Evolutionary conservation across 2,888 invertebrate genomes (phyloP), one percentile per base, ranked within the genome.

Genomic region (Drosophila melanosoma): DNA sequence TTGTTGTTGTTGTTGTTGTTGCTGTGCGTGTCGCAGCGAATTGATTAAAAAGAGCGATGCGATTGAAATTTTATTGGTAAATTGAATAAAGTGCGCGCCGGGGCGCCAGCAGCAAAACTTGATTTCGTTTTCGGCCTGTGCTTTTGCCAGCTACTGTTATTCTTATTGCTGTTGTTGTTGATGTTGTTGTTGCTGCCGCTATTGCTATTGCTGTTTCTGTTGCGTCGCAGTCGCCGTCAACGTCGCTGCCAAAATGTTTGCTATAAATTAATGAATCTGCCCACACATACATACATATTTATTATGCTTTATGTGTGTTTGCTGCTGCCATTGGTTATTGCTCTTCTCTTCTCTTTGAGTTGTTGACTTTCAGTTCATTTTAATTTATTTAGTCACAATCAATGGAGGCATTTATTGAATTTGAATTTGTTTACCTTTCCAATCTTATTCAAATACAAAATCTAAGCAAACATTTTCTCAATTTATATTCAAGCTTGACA

Each of bases 41-140:
- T 91, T 92, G 91, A 92, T 91, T 92, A 92, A 91, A 92, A 92
- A 87, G 85, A 86, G 87, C 86, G 85, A 86, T 82, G 90, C 89
- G 91, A 92, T 92, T 92, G 91, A 82, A 91, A 91, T 89, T 91
- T 92, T 91, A 92, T 92, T 92, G 91, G 91, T 83, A 92, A 92
- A 92, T 92, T 92, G 92, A 92, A 92, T 86, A 86, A 86, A 85
- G 80, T 86, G 83, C 89, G 80, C 87, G 69, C 69, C 66, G 65
- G 73, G 79, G 66, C 56, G 61, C 61, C 74, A 60, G 54, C 69
- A 64, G 53, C 75, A 64, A 74, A 84, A 84, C 87, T 76, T 82
- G 72, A 67, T 70, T 68, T 45, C 65, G 64, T 74, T 45, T 48
- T 52, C 36, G 49, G 49, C 15, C 29, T 40, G 23, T 36, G 64